Evolutionary conservation across 2,888 invertebrate species (phyloP), one percentile per base, ranked within the genome.

Genomic region (Macrophya annulata): DNA sequence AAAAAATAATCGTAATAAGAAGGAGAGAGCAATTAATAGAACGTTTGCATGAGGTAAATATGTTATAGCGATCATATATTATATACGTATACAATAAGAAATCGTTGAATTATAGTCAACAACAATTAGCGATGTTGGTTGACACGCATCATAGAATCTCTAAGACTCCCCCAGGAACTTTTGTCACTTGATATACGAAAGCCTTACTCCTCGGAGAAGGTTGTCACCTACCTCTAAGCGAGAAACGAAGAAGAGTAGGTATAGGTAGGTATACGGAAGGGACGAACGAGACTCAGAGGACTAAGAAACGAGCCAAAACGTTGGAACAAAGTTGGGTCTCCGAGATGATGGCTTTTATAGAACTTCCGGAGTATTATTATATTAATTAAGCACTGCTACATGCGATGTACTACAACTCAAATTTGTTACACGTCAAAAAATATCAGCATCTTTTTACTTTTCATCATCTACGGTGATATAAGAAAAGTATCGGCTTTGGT

Each of bases 151-250:
- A 77, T 17, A 25, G 21, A 10, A 77, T 51, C 31, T 51, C 77
- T 55, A 77, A 37, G 17, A 77, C 77, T 51, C 9, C 48, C 55
- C 37, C 48, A 31, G 43, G 31, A 77, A 31, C 51, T 77, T 74
- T 77, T 77, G 55, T 77, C 51, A 77, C 77, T 77, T 31, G 77
- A 55, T 77, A 55, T 77, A 55, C 51, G 51, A 55, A 77, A 55
- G 55, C 51, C 37, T 55, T 77, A 25, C 76, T 55, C 17, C 77
- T 31, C 48, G 21, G 6, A 77, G 55, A 5, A 77, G 55, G 37
- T 37, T 77, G 51, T 77, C 48, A 17, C 55, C 45, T 25, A 2
- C 21, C n/a, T 43, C 72, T 17, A 45, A n/a, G 6, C 43, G 17
- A 43, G 21, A 74, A 8, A 21, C 72, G 45, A 74, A 6, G 12